A percentile compares a stretch with the other conserved stretches of the same genome.
These are phyloP conservation scores for Phainopepla nitens DNA, from an alignment of 2,113 vertebrate species.

Conservation along the genomic window DNA sequence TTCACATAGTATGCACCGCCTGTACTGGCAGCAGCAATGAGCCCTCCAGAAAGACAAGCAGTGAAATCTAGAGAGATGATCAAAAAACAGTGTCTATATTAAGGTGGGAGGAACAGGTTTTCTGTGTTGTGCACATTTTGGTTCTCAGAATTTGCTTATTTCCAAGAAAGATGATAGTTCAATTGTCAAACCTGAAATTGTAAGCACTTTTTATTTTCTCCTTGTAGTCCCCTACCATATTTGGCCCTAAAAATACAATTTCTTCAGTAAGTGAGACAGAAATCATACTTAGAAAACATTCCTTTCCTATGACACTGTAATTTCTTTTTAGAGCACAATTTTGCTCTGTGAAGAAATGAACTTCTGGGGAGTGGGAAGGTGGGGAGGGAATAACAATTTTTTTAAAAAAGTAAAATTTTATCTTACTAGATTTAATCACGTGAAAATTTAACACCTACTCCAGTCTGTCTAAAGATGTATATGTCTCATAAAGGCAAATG, in stretches of 20 bases:
- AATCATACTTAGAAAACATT: neutral
- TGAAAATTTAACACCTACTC: neutral
- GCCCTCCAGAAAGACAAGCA: neutral
- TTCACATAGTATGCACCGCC: neutral
- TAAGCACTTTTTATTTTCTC: neutral
- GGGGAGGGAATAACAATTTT: neutral
- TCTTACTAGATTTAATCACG: neutral
- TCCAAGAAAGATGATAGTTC: neutral
- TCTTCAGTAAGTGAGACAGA: neutral
- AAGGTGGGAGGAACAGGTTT: neutral
- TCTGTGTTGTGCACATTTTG: neutral
- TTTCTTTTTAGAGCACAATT: neutral
- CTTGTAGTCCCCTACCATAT: neutral
- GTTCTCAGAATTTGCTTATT: neutral
- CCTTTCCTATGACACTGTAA: neutral
- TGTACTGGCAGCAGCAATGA: neutral
- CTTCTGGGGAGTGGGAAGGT: rapidly evolving
- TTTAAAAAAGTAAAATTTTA: neutral
- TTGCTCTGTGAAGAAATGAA: neutral
- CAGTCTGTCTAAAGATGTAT: neutral
- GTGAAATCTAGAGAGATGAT: neutral
- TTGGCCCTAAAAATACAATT: neutral
- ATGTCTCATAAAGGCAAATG: neutral
- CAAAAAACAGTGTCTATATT: neutral
- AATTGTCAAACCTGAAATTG: neutral